Conservation (phyloP, 2,797 vertebrate genomes). For the Gouania willdenowi region DNA sequence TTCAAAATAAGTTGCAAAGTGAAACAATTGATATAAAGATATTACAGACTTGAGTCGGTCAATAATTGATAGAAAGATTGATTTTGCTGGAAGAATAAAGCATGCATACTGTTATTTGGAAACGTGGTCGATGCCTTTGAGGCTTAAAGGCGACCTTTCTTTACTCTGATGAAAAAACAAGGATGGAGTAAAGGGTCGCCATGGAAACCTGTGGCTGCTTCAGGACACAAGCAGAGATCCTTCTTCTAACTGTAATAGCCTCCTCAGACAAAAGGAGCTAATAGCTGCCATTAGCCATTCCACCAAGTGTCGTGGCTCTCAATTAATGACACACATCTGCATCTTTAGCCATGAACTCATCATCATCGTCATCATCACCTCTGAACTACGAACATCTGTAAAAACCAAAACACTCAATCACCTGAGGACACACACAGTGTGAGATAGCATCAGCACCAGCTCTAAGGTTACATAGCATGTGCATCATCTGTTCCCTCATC, state of each 20-base stretch:
- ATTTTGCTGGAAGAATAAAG: too few relatives aligned
- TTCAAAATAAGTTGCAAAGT: too few relatives aligned
- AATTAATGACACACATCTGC: background rate
- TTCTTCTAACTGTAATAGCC: constrained; percentile 16
- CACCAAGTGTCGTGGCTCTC: background rate
- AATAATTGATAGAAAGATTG: too few relatives aligned
- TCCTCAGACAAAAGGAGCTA: background rate
- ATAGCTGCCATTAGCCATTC: constrained; percentile 9
- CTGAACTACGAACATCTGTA: background rate
- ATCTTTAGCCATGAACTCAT: background rate
- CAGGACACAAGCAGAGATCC: constrained; percentile 19
- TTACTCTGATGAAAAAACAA: too few relatives aligned
- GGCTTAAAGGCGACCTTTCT: too few relatives aligned
- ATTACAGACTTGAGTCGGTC: too few relatives aligned
- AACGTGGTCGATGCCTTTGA: too few relatives aligned
- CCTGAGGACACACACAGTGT: constrained; percentile 18
- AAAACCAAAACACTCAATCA: background rate
- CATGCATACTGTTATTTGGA: too few relatives aligned
- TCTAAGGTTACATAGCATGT: constrained; percentile 38
- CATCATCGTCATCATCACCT: background rate
- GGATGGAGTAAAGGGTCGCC: constrained; percentile 37
- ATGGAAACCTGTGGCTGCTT: constrained; percentile 52
- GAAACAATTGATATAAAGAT: too few relatives aligned
- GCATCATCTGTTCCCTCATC: constrained; percentile 34
- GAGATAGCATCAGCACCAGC: constrained; percentile 30